Evolutionary conservation across 1,140 invertebrate species (phyloP).

Genomic region (Pemphigus obesinymphae): DNA sequence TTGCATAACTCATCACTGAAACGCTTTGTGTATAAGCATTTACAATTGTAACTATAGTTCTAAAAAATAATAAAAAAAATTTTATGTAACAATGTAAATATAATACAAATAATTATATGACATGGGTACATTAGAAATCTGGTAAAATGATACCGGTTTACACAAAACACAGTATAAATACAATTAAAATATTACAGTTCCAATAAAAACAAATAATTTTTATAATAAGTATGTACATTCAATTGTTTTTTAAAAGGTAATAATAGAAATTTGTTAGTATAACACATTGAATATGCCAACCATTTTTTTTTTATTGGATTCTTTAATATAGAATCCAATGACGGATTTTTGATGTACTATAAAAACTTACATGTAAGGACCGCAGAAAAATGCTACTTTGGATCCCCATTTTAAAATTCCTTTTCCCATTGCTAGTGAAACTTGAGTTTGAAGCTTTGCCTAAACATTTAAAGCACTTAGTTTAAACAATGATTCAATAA

Average conservation of each 20-base stretch:
- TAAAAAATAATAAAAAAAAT: background rate
- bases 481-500: background rate
- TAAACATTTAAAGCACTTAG: background rate
- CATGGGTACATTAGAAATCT: no score
- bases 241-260: no score
- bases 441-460: constrained; percentile 6
- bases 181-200: no score
- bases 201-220: no score
- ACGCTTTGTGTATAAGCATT: background rate
- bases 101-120: no score
- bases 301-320: background rate
- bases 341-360: background rate
- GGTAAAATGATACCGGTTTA: no score
- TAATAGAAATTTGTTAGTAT: no score
- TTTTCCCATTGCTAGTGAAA: constrained; percentile 11
- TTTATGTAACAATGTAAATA: background rate
- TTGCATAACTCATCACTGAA: background rate
- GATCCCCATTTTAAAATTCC: constrained; percentile 19
- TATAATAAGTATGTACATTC: no score
- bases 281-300: no score
- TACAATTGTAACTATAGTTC: background rate
- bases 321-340: background rate
- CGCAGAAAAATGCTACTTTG: background rate
- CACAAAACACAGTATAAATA: no score
- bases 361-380: background rate